Evolutionary conservation across 2,888 invertebrate genomes (phyloP).

Genomic region (Trileptium ribeirensis): DNA sequence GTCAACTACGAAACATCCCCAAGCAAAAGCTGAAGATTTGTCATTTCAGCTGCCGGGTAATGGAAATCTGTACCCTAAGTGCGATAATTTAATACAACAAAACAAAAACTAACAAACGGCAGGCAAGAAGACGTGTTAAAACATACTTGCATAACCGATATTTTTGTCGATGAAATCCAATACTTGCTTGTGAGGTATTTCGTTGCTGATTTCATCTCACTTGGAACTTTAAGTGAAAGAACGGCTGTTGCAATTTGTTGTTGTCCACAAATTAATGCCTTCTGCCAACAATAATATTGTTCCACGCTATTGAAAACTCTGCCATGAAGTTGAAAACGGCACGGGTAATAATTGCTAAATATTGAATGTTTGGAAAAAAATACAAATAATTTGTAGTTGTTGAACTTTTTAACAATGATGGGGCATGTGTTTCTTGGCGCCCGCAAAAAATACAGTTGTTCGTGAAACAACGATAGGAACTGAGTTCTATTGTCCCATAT

Average conservation of each 20-base stretch:
- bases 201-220: background rate
- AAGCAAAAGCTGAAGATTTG: no score
- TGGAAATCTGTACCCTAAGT: no score
- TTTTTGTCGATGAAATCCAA: background rate
- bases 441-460: background rate
- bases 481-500: background rate
- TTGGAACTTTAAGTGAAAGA: background rate
- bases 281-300: background rate
- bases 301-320: background rate
- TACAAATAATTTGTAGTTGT: background rate
- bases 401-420: background rate
- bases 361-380: background rate
- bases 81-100: no score
- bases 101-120: no score
- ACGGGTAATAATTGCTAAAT: background rate
- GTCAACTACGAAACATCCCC: no score
- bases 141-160: no score
- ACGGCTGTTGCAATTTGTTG: background rate
- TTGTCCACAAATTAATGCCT: background rate
- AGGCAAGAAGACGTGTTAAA: no score
- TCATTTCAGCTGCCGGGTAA: no score
- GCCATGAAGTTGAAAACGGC: background rate
- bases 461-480: background rate
- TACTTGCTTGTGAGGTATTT: background rate
- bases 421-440: background rate